Conservation (phyloP, 2,888 invertebrate species). For the Cryptophagus acutangulus region DNA sequence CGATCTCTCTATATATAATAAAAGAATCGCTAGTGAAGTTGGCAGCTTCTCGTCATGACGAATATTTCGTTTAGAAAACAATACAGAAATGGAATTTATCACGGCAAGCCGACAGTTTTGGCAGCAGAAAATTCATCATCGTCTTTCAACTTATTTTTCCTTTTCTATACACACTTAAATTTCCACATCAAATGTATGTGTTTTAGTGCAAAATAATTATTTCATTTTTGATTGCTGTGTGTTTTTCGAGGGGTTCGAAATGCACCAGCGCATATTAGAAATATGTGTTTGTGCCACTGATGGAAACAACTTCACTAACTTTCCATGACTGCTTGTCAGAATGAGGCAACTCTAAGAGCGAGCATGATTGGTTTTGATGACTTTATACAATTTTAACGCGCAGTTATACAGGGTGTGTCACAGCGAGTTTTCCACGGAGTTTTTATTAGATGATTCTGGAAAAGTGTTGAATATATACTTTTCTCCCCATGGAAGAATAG, state of each 20-base stretch:
- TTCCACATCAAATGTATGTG: not conserved
- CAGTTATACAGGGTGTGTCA: too few relatives aligned
- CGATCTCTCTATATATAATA: slow-evolving; percentile 32
- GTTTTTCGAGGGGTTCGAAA: not conserved
- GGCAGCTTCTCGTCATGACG: slow-evolving; percentile 40
- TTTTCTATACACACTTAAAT: too few relatives aligned
- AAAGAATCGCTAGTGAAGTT: slow-evolving; percentile 37
- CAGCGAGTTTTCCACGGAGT: too few relatives aligned
- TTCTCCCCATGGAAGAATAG: too few relatives aligned
- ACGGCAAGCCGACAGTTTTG: slow-evolving; percentile 37
- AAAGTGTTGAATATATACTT: too few relatives aligned
- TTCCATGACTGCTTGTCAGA: slow-evolving; percentile 7
- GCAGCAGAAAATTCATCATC: slow-evolving; percentile 39
- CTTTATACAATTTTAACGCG: slow-evolving; percentile 5
- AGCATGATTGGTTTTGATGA: slow-evolving; percentile 4
- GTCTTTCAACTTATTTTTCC: too few relatives aligned
- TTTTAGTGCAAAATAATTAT: not conserved
- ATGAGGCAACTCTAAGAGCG: not conserved
- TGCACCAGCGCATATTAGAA: too few relatives aligned
- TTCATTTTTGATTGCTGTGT: not conserved
- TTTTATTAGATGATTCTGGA: too few relatives aligned
- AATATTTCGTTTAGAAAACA: slow-evolving; percentile 40
- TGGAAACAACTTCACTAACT: slow-evolving; percentile 6
- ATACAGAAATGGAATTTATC: slow-evolving; percentile 41
- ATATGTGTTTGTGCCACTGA: slow-evolving; percentile 1